Evolutionary conservation across 1,140 invertebrate genomes (phyloP).

Genomic region (Philaenus spumarius): DNA sequence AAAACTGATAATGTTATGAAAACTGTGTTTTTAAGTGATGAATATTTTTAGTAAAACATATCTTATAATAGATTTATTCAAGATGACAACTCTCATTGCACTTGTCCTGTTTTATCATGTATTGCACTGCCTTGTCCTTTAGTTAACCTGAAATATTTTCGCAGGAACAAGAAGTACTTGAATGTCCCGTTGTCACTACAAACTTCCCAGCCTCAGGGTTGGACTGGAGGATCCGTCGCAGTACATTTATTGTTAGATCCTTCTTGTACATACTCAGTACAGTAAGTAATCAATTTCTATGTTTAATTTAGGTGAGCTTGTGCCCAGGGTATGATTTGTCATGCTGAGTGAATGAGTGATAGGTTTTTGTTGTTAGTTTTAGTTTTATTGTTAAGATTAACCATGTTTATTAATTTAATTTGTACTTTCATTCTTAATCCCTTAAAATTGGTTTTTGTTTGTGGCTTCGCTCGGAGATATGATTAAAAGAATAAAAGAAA

Average conservation of each 20-base stretch:
- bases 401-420: not conserved
- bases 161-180: slow-evolving; percentile 3
- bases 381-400: not conserved
- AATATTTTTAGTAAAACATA: not conserved
- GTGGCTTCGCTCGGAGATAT: too few species aligned
- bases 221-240: not conserved
- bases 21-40: not conserved
- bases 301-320: too few species aligned
- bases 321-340: not conserved
- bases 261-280: slow-evolving; percentile 22
- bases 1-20: not conserved
- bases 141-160: too few species aligned
- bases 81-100: too few species aligned
- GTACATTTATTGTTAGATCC: slow-evolving; percentile 20
- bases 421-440: too few species aligned
- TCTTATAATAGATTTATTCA: not conserved
- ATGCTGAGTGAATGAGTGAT: not conserved
- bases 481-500: too few species aligned
- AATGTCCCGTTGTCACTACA: slow-evolving; percentile 13
- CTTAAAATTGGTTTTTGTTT: too few species aligned
- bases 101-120: too few species aligned
- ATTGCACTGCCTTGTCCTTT: too few species aligned
- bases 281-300: slow-evolving; percentile 19
- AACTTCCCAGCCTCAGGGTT: slow-evolving; percentile 11
- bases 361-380: not conserved